Percentiles rank a stretch among this genome's conserved stretches.
These are phyloP conservation scores for Cyrtonyx montezumae DNA, from an alignment of 2,113 vertebrate species.

Conservation along the genomic window DNA sequence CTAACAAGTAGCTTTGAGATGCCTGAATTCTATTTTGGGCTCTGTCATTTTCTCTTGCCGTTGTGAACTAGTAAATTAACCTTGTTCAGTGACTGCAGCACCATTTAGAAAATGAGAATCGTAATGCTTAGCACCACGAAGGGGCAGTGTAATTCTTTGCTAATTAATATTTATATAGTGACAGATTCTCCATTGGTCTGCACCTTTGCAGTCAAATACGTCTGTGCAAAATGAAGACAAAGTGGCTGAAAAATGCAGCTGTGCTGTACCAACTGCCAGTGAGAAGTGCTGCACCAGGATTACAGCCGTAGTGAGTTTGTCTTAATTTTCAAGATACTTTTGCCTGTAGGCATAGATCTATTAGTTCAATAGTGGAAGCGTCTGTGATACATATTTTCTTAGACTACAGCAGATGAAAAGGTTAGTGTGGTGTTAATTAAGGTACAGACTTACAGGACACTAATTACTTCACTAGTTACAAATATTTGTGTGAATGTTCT, in stretches of 20 bases:
- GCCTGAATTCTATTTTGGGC: neutral
- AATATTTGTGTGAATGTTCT: neutral
- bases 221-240: slow-evolving; percentile 20
- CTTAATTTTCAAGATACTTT: neutral
- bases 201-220: slow-evolving; percentile 19
- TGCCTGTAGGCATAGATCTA: neutral
- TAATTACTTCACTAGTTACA: neutral
- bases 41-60: neutral
- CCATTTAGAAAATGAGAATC: slow-evolving; percentile 5
- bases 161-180: slow-evolving; percentile 64
- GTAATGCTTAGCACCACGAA: slow-evolving; percentile 35
- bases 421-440: neutral
- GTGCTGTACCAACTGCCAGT: neutral
- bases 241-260: neutral
- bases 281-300: neutral
- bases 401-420: neutral
- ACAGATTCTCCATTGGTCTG: slow-evolving; percentile 8
- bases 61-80: slow-evolving; percentile 28
- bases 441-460: neutral
- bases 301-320: neutral
- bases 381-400: neutral
- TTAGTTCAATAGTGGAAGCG: neutral
- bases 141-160: slow-evolving; percentile 57
- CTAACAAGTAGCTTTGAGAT: neutral
- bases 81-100: neutral